Conservation (phyloP, 2,113 vertebrate species). For the Callithrix jacchus region DNA sequence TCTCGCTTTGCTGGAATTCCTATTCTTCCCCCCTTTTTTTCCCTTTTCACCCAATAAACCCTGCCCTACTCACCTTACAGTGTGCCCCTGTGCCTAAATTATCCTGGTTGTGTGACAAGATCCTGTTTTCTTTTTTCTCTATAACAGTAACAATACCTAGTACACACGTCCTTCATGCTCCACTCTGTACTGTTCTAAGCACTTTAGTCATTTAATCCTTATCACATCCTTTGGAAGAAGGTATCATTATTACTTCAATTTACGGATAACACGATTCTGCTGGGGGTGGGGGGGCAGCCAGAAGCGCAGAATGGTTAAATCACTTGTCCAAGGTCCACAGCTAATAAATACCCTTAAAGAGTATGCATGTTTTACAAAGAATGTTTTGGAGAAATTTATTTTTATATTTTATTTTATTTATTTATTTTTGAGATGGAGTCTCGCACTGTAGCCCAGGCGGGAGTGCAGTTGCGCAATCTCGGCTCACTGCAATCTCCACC, state of each 20-base stretch:
- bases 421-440: too few relatives aligned
- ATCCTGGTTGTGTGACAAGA: too few relatives aligned
- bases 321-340: not conserved
- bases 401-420: too few relatives aligned
- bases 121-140: too few relatives aligned
- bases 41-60: too few relatives aligned
- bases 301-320: not conserved
- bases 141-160: not conserved
- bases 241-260: not conserved
- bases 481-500: too few relatives aligned
- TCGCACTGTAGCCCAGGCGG: too few relatives aligned
- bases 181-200: not conserved
- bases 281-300: rapidly evolving
- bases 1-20: too few relatives aligned
- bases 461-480: too few relatives aligned
- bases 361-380: not conserved
- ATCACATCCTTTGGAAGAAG: not conserved
- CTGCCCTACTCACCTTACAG: too few relatives aligned
- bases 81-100: too few relatives aligned
- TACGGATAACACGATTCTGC: not conserved
- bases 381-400: not conserved
- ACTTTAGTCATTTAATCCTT: not conserved
- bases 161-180: not conserved
- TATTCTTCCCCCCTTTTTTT: too few relatives aligned
- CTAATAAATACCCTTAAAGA: not conserved